A percentile compares a stretch with the other conserved stretches of the same genome.
phyloP scores from a whole-genome alignment of 2,113 vertebrate species.

The Tetraodon nigroviridis region DNA sequence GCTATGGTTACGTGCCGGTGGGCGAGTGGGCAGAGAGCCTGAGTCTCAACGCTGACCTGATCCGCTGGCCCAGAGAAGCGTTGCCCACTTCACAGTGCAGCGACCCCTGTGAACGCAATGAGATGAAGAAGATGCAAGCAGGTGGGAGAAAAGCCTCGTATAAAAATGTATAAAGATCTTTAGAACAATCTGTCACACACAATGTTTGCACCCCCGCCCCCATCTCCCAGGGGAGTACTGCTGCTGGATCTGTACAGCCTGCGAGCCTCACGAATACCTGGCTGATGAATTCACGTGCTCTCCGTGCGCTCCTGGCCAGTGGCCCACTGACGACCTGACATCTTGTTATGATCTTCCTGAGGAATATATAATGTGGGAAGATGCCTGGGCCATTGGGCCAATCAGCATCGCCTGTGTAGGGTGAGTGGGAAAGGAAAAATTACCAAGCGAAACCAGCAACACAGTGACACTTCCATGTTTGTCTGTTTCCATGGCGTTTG shows the following conservation, averaged over 20 bases:
- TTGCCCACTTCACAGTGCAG: slow-evolving; percentile 94
- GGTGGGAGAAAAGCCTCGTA: slow-evolving; percentile 65
- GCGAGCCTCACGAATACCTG: slow-evolving; percentile 89
- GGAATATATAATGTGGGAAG: slow-evolving; percentile 98
- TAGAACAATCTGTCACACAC: neutral
- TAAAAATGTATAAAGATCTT: neutral
- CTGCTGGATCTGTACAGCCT: slow-evolving; percentile 98
- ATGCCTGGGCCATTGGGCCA: slow-evolving; percentile 97
- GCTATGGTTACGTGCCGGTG: slow-evolving; percentile 87
- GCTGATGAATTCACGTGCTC: slow-evolving; percentile 94
- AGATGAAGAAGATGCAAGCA: slow-evolving; percentile 99
- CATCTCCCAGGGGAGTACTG: slow-evolving; percentile 82
- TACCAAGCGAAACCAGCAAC: too few species aligned
- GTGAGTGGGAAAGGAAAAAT: slow-evolving; percentile 38
- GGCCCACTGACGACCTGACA: slow-evolving; percentile 87
- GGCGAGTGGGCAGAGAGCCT: slow-evolving; percentile 94
- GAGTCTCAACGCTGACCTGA: slow-evolving; percentile 81
- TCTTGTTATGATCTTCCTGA: slow-evolving; percentile 93
- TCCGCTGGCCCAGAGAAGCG: slow-evolving; percentile 86
- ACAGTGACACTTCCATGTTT: too few species aligned
- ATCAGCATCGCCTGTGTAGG: slow-evolving; percentile 93
- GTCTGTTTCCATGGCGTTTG: too few species aligned
- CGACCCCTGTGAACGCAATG: slow-evolving; percentile 92
- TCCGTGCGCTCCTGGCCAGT: slow-evolving; percentile 89
- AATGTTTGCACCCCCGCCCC: neutral